Base-by-base conservation (phyloP, 2,113 vertebrate species). In the Pomatorhinus ruficollis region DNA sequence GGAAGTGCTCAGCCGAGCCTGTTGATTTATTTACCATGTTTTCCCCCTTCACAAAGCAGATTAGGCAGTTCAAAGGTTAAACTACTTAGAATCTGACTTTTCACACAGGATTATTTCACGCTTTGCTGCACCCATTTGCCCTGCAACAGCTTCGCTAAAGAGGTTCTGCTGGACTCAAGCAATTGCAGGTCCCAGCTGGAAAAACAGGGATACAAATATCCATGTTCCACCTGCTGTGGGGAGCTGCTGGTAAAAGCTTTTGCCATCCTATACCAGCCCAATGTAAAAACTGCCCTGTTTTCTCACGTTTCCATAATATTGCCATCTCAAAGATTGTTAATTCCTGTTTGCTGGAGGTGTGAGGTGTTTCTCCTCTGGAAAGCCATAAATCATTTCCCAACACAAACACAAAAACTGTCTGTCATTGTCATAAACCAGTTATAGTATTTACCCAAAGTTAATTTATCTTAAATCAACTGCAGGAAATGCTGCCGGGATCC, bases 21-120 rank as follows among this genome's bases (percentile, higher is more conserved):
- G 66, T 40, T 56, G 23, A 22, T 77, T 92, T 65, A 90, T 77
- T 93, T 76, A 31, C 18, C 3, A 0, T 23, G 45, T 77, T 93
- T 50, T 54, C 35, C 30, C 74, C 79, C 83, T 66, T 59, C 90
- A 63, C 66, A 72, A 72, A 66, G 75, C 79, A 88, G 90, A 77
- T 89, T 50, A 80, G 75, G 69, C 74, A 93, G 89, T 81, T 90
- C 89, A 95, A 66, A 96, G 83, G 94, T 90, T 83, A 94, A 96
- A 90, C 75, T 50, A 12, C 85, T 90, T 74, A 50, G 8, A 81
- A 83, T 78, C 31, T 92, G 90, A 90, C 80, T 95, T 97, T 90
- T 95, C 90, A 74, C 86, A 59, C 42, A 2, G 76, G 76, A 47
- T 90, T 74, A 65, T 92, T 94, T 77, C 71, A 92, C 0, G 5